Conservation (phyloP, 2,797 vertebrate species). For the Sebastes steindachneri region DNA sequence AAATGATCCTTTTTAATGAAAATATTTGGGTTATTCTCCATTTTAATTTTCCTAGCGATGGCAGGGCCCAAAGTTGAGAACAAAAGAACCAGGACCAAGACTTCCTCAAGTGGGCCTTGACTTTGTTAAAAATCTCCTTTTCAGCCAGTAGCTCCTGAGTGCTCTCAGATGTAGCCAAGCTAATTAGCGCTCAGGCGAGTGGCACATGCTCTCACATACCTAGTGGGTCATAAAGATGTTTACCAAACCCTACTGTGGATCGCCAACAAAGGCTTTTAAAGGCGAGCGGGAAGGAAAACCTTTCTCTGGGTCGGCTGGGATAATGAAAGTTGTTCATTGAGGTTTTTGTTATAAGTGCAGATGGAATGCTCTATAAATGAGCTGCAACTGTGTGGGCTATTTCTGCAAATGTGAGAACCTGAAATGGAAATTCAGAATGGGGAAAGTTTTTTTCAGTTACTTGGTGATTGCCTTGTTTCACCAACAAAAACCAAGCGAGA, state of each 20-base stretch:
- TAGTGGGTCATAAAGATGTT: slow-evolving; percentile 77
- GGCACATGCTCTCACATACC: slow-evolving; percentile 77
- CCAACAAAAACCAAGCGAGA: slow-evolving; percentile 36
- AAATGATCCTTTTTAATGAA: not conserved
- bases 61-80: not conserved
- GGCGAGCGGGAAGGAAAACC: slow-evolving; percentile 57
- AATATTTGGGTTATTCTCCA: slow-evolving; percentile 5
- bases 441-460: slow-evolving; percentile 33
- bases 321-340: slow-evolving; percentile 70
- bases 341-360: slow-evolving; percentile 66
- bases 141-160: slow-evolving; percentile 75
- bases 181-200: slow-evolving; percentile 78
- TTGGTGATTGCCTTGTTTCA: slow-evolving; percentile 30
- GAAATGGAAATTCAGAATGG: slow-evolving; percentile 41
- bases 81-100: slow-evolving; percentile 35
- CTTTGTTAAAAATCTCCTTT: slow-evolving; percentile 52
- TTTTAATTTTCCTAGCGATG: not conserved
- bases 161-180: slow-evolving; percentile 80
- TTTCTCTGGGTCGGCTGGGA: slow-evolving; percentile 50
- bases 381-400: slow-evolving; percentile 60
- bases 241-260: slow-evolving; percentile 70
- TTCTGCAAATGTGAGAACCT: slow-evolving; percentile 70
- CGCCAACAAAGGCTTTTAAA: slow-evolving; percentile 74
- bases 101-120: slow-evolving; percentile 61
- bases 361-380: slow-evolving; percentile 71